Evolutionary conservation across 2,888 invertebrate species (phyloP).

Genomic region (Diadegma fenestrale): DNA sequence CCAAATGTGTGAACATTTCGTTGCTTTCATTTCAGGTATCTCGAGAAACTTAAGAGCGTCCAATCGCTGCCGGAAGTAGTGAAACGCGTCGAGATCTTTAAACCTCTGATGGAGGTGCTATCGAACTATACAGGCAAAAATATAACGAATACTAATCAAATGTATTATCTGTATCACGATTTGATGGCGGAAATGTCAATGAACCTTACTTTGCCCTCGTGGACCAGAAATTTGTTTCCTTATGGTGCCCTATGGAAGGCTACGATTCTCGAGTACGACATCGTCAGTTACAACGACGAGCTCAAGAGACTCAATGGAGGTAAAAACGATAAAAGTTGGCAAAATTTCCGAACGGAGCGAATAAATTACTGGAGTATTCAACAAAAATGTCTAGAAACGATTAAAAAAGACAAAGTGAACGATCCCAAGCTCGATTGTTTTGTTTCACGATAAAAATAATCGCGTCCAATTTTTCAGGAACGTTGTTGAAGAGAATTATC

Average conservation of each 20-base stretch:
- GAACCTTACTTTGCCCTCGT: conserved; percentile 86
- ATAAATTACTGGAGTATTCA: background rate
- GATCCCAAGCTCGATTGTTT: background rate
- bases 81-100: conserved; percentile 62
- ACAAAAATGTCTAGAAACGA: background rate
- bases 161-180: conserved; percentile 76
- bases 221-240: conserved; percentile 86
- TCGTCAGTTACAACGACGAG: conserved; percentile 86
- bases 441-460: conserved; percentile 50
- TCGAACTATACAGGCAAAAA: conserved; percentile 73
- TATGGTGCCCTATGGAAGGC: conserved; percentile 86
- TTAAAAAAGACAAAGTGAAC: background rate
- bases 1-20: background rate
- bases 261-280: conserved; percentile 86
- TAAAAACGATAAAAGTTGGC: conserved; percentile 68
- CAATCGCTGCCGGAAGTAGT: conserved; percentile 63
- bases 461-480: conserved; percentile 70
- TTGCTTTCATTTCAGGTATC: conserved; percentile 70
- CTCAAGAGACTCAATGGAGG: conserved; percentile 87
- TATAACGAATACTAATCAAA: conserved; percentile 67
- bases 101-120: conserved; percentile 70
- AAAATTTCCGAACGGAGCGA: background rate
- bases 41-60: conserved; percentile 71
- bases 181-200: conserved; percentile 85
- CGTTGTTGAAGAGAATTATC: conserved; percentile 63